These are phyloP conservation scores for Aramus guarauna DNA, from an alignment of 2,113 vertebrate genomes.

Conservation along the genomic window DNA sequence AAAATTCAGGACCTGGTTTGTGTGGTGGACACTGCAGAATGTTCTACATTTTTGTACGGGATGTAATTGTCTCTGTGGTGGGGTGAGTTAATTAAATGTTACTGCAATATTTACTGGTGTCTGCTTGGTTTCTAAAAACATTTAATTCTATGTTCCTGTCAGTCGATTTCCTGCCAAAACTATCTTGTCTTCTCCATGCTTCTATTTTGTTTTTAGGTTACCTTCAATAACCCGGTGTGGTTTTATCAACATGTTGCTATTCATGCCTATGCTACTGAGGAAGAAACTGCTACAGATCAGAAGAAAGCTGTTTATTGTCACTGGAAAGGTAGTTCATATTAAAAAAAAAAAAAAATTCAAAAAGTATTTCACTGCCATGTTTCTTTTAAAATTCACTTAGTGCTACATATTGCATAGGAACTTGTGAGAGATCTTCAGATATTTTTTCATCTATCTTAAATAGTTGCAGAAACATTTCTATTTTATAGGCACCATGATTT, in stretches of 20 bases:
- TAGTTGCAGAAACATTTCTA: background rate
- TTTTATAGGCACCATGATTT: background rate
- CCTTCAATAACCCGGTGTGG: constrained; percentile 75
- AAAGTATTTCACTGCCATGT: background rate
- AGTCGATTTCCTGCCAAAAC: constrained; percentile 7
- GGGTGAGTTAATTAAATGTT: constrained; percentile 43
- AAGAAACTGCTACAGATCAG: constrained; percentile 20
- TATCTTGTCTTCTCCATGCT: background rate
- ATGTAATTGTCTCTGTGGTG: background rate
- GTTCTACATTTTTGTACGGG: background rate
- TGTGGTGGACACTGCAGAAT: background rate
- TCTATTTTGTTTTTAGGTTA: background rate
- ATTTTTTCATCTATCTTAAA: background rate
- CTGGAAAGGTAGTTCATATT: constrained; percentile 64
- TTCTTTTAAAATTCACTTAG: background rate
- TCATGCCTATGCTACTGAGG: constrained; percentile 73
- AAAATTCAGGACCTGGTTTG: background rate
- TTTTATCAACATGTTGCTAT: constrained; percentile 80
- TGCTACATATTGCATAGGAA: background rate
- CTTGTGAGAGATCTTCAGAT: background rate
- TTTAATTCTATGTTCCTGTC: background rate
- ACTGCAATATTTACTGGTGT: constrained; percentile 73
- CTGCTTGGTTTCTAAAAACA: background rate
- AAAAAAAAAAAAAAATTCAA: background rate
- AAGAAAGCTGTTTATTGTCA: constrained; percentile 73